These are phyloP conservation scores for Sitta europaea DNA, from an alignment of 2,113 vertebrate genomes.

Conservation along the genomic window DNA sequence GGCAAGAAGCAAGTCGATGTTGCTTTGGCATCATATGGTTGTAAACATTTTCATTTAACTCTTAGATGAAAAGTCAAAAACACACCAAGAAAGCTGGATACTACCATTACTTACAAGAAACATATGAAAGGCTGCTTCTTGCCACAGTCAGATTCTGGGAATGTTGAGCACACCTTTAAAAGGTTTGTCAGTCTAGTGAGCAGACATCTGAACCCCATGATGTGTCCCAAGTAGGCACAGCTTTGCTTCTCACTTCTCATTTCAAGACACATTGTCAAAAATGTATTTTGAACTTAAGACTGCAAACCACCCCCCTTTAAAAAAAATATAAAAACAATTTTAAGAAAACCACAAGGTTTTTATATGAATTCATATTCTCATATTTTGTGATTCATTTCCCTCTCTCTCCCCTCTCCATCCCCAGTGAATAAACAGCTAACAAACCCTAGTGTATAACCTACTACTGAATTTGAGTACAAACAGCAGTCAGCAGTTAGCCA, in stretches of 20 bases:
- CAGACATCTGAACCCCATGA: neutral
- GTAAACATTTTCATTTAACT: conserved; percentile 54
- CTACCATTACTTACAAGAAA: neutral
- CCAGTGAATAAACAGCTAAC: neutral
- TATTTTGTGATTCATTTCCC: neutral
- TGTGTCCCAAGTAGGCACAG: neutral
- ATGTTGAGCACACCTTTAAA: neutral
- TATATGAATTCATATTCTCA: neutral
- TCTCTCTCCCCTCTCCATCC: neutral
- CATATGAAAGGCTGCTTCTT: neutral
- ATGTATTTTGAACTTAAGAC: neutral
- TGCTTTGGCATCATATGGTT: conserved; percentile 23
- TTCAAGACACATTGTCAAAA: neutral
- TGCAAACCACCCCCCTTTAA: neutral
- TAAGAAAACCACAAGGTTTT: neutral
- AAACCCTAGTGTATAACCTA: neutral
- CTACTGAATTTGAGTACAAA: neutral
- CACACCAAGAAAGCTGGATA: neutral
- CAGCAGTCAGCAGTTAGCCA: neutral
- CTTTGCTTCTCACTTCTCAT: neutral
- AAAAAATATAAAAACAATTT: neutral
- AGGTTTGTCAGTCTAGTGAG: neutral
- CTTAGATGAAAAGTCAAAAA: neutral
- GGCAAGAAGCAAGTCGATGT: conserved; percentile 40
- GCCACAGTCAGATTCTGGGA: neutral